Percentiles rank a stretch among this genome's conserved stretches.
Conservation (phyloP, 2,888 invertebrate species). For the Tridacna crocea region DNA sequence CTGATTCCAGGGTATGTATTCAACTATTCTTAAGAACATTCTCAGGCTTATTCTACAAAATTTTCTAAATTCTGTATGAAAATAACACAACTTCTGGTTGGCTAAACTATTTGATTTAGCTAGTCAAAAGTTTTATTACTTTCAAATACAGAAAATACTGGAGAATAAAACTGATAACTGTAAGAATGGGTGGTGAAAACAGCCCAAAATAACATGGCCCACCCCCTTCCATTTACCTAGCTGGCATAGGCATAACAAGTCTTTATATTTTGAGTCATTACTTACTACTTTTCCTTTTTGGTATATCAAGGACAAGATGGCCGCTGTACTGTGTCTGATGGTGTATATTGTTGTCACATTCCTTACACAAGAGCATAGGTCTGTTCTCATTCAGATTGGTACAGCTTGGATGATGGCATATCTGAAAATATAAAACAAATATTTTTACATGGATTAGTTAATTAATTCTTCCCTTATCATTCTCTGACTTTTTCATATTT, state of each 20-base stretch:
- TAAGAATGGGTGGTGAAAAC: no score
- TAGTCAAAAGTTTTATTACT: no score
- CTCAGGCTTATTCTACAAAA: no score
- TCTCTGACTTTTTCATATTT: no score
- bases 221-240: background rate
- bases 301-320: conserved; percentile 75
- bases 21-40: no score
- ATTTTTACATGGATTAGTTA: background rate
- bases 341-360: conserved; percentile 75
- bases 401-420: conserved; percentile 78
- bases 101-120: no score
- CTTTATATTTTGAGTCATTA: background rate
- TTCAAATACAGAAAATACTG: no score
- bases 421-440: conserved; percentile 57
- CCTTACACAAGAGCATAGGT: conserved; percentile 74
- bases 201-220: no score
- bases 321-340: conserved; percentile 69
- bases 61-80: no score
- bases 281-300: conserved; percentile 68
- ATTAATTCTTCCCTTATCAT: background rate
- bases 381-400: conserved; percentile 70
- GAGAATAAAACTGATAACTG: no score
- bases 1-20: no score
- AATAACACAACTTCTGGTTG: no score
- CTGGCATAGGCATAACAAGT: background rate